Evolutionary conservation across 2,113 vertebrate species (phyloP).

Genomic region (Tragelaphus scriptus): DNA sequence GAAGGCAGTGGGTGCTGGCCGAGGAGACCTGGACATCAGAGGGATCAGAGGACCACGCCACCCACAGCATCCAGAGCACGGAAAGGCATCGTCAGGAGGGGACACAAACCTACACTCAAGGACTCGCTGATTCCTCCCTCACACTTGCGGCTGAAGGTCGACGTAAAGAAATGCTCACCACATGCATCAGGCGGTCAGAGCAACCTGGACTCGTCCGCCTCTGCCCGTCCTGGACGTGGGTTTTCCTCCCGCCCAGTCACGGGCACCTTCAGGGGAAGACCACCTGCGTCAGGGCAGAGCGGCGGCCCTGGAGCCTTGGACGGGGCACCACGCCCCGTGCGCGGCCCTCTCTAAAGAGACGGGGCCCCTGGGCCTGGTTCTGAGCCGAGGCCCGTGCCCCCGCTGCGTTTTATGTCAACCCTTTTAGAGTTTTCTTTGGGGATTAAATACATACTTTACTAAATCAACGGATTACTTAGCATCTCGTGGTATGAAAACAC

Average conservation of each 20-base stretch:
- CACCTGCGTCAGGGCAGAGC: fast-evolving
- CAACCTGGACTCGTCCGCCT: neutral
- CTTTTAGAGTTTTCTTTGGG: neutral
- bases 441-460: neutral
- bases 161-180: fast-evolving
- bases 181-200: fast-evolving
- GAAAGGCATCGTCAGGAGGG: fast-evolving
- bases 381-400: neutral
- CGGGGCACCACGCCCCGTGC: fast-evolving
- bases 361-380: neutral
- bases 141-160: too few relatives aligned
- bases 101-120: fast-evolving
- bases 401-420: neutral
- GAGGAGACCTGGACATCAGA: fast-evolving
- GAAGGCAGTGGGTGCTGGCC: neutral
- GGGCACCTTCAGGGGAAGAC: too few relatives aligned
- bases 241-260: fast-evolving
- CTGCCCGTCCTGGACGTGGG: fast-evolving
- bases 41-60: fast-evolving
- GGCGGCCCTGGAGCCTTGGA: fast-evolving
- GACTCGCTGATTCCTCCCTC: neutral
- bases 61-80: fast-evolving
- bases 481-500: slow-evolving; percentile 5
- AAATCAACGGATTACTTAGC: neutral
- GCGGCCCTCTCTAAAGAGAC: fast-evolving